Evolutionary conservation across 2,113 vertebrate species (phyloP).

Genomic region (Cheirogaleus medius): DNA sequence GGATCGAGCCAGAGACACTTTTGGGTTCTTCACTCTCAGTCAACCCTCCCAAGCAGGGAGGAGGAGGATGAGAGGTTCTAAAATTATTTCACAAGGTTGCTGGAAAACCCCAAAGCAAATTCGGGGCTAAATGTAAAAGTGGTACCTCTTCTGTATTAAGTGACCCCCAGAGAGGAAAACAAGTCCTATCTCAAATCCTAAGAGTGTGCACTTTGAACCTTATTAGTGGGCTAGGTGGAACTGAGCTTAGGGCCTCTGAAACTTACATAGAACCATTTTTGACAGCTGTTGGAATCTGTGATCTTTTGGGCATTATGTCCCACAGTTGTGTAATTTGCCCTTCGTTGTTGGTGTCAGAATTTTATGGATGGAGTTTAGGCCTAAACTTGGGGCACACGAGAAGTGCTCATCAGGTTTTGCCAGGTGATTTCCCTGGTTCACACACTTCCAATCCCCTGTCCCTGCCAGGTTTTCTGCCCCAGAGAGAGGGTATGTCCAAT

Average conservation of each 20-base stretch:
- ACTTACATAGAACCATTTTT: too few relatives aligned
- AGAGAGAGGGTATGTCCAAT: neutral
- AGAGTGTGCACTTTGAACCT: neutral
- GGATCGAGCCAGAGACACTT: neutral
- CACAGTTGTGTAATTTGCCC: neutral
- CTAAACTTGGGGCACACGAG: neutral
- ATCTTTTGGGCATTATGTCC: neutral
- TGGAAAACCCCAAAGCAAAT: neutral
- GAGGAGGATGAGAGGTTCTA: neutral
- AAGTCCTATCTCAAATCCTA: neutral
- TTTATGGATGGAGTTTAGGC: neutral
- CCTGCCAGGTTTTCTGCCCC: neutral
- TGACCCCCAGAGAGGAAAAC: neutral
- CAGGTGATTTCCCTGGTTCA: neutral
- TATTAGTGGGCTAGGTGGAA: neutral
- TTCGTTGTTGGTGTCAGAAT: neutral
- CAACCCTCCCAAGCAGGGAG: neutral
- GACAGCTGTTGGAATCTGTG: accelerated
- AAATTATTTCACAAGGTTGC: neutral
- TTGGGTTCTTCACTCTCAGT: neutral
- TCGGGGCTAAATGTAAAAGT: neutral
- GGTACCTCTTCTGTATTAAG: neutral
- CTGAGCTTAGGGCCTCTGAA: neutral
- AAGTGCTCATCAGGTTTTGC: neutral
- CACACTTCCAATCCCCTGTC: neutral